phyloP scores from a whole-genome alignment of 2,888 invertebrate genomes.

The Amphiduros pacificus region DNA sequence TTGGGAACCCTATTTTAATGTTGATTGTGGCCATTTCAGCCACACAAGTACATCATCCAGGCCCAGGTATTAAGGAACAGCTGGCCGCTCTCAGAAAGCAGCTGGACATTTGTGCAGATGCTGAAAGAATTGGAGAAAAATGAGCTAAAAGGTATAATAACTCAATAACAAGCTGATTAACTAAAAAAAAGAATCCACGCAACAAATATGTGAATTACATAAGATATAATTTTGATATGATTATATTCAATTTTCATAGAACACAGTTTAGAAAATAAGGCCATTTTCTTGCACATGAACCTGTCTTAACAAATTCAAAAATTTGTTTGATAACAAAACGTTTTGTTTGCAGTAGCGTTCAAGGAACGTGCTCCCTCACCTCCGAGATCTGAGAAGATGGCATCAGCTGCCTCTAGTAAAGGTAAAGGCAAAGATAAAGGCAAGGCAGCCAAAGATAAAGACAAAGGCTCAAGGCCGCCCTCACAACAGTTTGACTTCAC shows the following conservation, averaged over 20 bases:
- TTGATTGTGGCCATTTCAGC: constrained; percentile 31
- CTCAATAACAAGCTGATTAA: no score
- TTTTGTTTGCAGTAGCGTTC: constrained; percentile 37
- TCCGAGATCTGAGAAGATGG: constrained; percentile 34
- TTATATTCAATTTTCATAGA: not conserved
- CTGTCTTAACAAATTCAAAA: not conserved
- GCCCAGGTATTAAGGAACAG: constrained; percentile 53
- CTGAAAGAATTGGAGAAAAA: constrained; percentile 57
- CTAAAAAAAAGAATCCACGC: no score
- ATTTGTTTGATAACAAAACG: not conserved
- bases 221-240: not conserved
- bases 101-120: constrained; percentile 56
- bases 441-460: constrained; percentile 35
- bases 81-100: constrained; percentile 56
- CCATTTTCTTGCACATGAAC: not conserved
- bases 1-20: not conserved
- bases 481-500: constrained; percentile 56
- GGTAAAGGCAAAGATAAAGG: constrained; percentile 46
- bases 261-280: not conserved
- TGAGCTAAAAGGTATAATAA: constrained; percentile 53
- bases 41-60: constrained; percentile 59
- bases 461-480: constrained; percentile 49
- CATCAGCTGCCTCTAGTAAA: constrained; percentile 21
- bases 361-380: constrained; percentile 49
- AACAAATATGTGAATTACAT: not conserved